Percentiles rank a stretch among this genome's conserved stretches.
These are phyloP conservation scores for Sycon ciliatum DNA, from an alignment of 37 sponge, comb jelly and placozoan genomes.

Conservation along the genomic window DNA sequence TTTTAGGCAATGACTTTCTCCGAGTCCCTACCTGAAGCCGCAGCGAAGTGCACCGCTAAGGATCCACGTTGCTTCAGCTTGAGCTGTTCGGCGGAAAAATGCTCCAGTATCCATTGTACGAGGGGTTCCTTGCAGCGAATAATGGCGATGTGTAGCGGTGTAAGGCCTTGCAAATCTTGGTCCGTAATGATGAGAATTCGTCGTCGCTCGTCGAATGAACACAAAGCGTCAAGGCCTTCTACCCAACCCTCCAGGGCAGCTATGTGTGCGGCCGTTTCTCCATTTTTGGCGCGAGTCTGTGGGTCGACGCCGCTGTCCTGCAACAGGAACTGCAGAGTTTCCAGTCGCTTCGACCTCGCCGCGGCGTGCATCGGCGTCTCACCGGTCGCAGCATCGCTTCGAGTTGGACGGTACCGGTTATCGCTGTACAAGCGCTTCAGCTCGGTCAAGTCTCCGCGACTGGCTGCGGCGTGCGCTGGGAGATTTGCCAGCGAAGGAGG, in stretches of 20 bases:
- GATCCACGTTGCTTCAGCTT: not conserved
- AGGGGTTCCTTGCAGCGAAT: not conserved
- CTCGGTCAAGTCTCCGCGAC: not conserved
- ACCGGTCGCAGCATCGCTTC: not conserved
- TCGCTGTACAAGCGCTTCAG: not conserved
- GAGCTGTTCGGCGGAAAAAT: not conserved
- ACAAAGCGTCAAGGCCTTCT: not conserved
- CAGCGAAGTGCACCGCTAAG: slow-evolving; percentile 5
- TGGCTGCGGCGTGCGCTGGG: slow-evolving; percentile 11
- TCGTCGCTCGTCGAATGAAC: not conserved
- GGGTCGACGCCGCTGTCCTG: not conserved
- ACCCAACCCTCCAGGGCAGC: not conserved
- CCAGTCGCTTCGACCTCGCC: not conserved
- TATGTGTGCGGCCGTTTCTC: slow-evolving; percentile 8
- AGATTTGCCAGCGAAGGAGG: too few relatives aligned
- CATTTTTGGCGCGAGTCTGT: not conserved
- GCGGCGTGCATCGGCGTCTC: slow-evolving; percentile 13
- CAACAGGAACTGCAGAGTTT: not conserved
- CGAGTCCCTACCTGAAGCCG: slow-evolving; percentile 2
- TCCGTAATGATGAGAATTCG: not conserved
- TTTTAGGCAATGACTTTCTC: too few relatives aligned
- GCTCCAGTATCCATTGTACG: not conserved
- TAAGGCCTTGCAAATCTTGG: not conserved
- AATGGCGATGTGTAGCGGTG: not conserved
- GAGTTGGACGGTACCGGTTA: not conserved